These are phyloP conservation scores for Erythrocercus mccallii DNA, from an alignment of 2,113 vertebrate species.

Conservation along the genomic window DNA sequence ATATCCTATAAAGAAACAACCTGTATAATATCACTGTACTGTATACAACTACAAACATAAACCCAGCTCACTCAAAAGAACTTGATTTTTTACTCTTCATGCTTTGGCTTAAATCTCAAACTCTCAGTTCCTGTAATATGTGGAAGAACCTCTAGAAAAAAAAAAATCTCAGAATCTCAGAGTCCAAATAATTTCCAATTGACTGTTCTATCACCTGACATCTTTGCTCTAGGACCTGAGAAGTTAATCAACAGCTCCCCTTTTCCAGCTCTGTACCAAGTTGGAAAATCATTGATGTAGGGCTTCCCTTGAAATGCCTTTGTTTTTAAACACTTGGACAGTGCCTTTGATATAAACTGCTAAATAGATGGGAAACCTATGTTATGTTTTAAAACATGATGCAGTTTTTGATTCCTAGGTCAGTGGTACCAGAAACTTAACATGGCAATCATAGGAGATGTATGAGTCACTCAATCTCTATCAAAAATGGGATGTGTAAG, in stretches of 20 bases:
- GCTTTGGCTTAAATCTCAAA: not conserved
- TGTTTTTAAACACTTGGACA: not conserved
- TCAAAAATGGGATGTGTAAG: not conserved
- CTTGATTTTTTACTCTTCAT: not conserved
- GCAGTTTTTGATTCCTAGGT: accelerated
- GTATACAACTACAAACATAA: not conserved
- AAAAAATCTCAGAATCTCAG: not conserved
- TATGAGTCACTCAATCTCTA: not conserved
- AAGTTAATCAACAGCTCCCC: not conserved
- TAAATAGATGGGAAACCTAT: not conserved
- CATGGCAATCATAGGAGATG: not conserved
- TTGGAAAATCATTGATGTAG: not conserved
- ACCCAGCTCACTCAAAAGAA: not conserved
- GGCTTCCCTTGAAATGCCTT: not conserved
- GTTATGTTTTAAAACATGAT: not conserved
- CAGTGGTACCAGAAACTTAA: not conserved
- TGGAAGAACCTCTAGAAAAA: not conserved
- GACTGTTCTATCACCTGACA: not conserved
- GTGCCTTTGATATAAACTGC: not conserved
- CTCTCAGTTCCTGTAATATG: not conserved
- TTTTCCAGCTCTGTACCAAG: not conserved
- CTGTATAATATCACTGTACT: not conserved
- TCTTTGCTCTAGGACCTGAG: not conserved
- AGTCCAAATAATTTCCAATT: not conserved
- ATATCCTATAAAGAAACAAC: not conserved